These are phyloP conservation scores for Choristoneura fumiferana DNA, from an alignment of 1,140 invertebrate species.

Conservation along the genomic window DNA sequence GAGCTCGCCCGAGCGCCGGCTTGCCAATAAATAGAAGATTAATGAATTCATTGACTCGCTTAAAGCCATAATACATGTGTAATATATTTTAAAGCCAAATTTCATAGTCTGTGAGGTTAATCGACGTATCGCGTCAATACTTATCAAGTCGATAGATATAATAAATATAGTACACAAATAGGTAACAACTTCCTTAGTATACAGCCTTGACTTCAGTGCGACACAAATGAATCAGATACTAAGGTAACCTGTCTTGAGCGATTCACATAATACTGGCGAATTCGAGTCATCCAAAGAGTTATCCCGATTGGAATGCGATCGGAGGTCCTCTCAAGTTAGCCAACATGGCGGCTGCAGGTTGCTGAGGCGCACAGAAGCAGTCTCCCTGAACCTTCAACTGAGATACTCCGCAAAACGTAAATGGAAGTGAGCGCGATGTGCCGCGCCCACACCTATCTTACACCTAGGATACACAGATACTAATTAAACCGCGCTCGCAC, in stretches of 20 bases:
- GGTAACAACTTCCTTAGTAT: slow-evolving; percentile 68
- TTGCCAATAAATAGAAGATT: slow-evolving; percentile 61
- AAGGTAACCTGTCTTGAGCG: background rate
- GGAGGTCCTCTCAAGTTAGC: background rate
- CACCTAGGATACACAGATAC: slow-evolving; percentile 39
- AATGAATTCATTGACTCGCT: slow-evolving; percentile 70
- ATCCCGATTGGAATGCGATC: background rate
- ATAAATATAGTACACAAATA: slow-evolving; percentile 73
- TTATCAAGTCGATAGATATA: slow-evolving; percentile 68
- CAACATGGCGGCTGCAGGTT: background rate
- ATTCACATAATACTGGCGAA: background rate
- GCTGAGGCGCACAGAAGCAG: too few species aligned
- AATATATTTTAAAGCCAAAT: slow-evolving; percentile 76
- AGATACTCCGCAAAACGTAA: too few species aligned
- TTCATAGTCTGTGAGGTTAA: slow-evolving; percentile 75
- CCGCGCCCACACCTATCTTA: slow-evolving; percentile 27
- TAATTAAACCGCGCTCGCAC: slow-evolving; percentile 36
- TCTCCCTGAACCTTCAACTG: too few species aligned
- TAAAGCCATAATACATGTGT: slow-evolving; percentile 71
- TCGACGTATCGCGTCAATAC: slow-evolving; percentile 54
- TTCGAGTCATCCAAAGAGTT: background rate
- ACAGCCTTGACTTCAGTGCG: slow-evolving; percentile 53
- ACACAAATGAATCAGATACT: slow-evolving; percentile 18
- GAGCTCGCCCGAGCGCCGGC: slow-evolving; percentile 19
- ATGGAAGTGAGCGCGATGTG: background rate